These are phyloP conservation scores for Muntiacus muntjak DNA, from an alignment of 2,113 vertebrate genomes.

Conservation along the genomic window DNA sequence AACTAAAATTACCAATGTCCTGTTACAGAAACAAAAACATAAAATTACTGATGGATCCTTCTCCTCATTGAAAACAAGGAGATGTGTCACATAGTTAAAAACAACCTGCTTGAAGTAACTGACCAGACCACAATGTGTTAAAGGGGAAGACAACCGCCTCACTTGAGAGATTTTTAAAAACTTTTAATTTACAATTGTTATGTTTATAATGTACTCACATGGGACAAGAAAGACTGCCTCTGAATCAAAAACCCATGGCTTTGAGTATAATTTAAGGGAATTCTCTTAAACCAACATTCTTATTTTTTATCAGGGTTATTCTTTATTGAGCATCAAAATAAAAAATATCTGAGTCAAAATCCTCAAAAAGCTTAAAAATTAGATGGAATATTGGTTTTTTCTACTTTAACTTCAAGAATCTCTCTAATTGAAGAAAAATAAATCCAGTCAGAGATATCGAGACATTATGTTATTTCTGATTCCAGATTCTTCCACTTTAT, in stretches of 20 bases:
- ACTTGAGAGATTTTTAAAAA: not conserved
- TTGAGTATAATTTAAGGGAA: not conserved
- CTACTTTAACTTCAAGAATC: conserved; percentile 6
- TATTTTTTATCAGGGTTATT: not conserved
- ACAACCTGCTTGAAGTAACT: not conserved
- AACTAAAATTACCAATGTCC: not conserved
- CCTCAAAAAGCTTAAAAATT: not conserved
- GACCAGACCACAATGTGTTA: not conserved
- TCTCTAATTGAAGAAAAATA: not conserved
- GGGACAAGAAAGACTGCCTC: not conserved
- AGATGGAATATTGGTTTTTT: not conserved
- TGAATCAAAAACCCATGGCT: not conserved
- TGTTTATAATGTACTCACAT: not conserved
- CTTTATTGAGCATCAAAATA: not conserved
- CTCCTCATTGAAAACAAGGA: not conserved
- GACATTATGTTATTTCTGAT: conserved; percentile 4
- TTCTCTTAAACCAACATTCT: not conserved
- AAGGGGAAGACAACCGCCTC: not conserved
- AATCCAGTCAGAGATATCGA: not conserved
- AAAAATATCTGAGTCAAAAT: conserved; percentile 1
- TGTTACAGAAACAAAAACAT: not conserved
- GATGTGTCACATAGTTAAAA: not conserved
- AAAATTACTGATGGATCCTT: not conserved
- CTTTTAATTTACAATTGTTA: not conserved
- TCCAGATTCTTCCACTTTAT: not conserved